Evolutionary conservation across 2,888 invertebrate genomes (phyloP).

Genomic region (Cabera pusaria): DNA sequence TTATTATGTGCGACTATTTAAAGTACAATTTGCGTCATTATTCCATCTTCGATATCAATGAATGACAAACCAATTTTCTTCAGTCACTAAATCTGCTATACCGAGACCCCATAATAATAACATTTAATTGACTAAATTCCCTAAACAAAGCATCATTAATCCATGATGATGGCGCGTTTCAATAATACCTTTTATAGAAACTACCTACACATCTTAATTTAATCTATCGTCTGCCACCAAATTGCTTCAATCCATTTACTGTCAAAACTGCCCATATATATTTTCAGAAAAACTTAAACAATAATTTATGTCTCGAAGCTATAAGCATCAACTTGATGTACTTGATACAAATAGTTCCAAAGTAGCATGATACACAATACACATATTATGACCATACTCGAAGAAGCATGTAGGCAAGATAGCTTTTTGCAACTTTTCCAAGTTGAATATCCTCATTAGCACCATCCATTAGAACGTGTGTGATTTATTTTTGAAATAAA

Average conservation of each 20-base stretch:
- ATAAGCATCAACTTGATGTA: too few species aligned
- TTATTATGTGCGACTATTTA: constrained; percentile 35
- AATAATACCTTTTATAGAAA: constrained; percentile 23
- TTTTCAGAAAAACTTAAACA: constrained; percentile 1
- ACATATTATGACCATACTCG: too few species aligned
- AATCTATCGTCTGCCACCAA: constrained; percentile 18
- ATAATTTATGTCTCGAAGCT: too few species aligned
- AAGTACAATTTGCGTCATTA: constrained; percentile 47
- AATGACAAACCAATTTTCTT: constrained; percentile 32
- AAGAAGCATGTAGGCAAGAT: too few species aligned
- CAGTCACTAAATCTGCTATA: constrained; percentile 24
- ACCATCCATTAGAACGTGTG: constrained; percentile 12
- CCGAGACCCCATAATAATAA: constrained; percentile 24
- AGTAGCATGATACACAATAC: too few species aligned
- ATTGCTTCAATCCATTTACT: constrained; percentile 19
- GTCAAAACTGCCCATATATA: constrained; percentile 3
- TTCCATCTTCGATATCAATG: constrained; percentile 36
- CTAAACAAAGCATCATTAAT: constrained; percentile 27
- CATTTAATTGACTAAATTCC: constrained; percentile 27
- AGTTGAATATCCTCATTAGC: constrained; percentile 16
- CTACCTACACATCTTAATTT: constrained; percentile 24
- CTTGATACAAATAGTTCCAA: too few species aligned
- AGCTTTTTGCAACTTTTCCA: constrained; percentile 6
- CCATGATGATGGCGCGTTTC: constrained; percentile 22
- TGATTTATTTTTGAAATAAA: constrained; percentile 30